A percentile compares a stretch with the other conserved stretches of the same genome.
Evolutionary conservation across 2,113 vertebrate species (phyloP).

Genomic region (Tragelaphus imberbis): DNA sequence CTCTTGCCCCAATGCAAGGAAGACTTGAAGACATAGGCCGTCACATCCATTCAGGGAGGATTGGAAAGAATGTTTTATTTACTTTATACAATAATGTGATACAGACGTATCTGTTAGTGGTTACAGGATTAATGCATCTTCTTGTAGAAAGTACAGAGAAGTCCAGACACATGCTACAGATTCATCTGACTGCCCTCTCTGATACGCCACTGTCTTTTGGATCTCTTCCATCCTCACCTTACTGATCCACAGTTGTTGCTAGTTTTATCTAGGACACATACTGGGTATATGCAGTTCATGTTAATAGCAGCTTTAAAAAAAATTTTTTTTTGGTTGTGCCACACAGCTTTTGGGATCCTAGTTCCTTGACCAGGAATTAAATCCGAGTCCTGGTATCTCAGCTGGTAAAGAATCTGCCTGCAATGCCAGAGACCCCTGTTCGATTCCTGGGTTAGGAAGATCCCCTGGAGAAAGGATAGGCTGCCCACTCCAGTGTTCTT

Average conservation of each 20-base stretch:
- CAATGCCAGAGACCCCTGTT: not conserved
- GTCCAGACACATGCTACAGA: not conserved
- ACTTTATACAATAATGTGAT: not conserved
- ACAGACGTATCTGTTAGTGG: not conserved
- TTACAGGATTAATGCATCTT: not conserved
- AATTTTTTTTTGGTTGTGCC: not conserved
- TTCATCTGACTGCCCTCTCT: not conserved
- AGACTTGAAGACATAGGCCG: not conserved
- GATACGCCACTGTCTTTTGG: not conserved
- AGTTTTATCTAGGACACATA: not conserved
- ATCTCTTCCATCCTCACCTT: not conserved
- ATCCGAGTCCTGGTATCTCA: not conserved
- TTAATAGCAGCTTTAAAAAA: not conserved
- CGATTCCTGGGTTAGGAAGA: not conserved
- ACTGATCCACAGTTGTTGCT: not conserved
- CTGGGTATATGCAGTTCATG: not conserved
- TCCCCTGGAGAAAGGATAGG: not conserved
- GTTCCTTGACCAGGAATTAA: not conserved
- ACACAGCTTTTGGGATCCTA: not conserved
- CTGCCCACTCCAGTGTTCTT: not conserved
- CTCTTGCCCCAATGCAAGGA: no score
- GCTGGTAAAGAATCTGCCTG: not conserved
- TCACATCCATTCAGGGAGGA: not conserved
- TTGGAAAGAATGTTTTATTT: not conserved
- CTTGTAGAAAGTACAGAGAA: not conserved